phyloP scores from a whole-genome alignment of 1,140 invertebrate genomes.

The Drosophila sp. region DNA sequence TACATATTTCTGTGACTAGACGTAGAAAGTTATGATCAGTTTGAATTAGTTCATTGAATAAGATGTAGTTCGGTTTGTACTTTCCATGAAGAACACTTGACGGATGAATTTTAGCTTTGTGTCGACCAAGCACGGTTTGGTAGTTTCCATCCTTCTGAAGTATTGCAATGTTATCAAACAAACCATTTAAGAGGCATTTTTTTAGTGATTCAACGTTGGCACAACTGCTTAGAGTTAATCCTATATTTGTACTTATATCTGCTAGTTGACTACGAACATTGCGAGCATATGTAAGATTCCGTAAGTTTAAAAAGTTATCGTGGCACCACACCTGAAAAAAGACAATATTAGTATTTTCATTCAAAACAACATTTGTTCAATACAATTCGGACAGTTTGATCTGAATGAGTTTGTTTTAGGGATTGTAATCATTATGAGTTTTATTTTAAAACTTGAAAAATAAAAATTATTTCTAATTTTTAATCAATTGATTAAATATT shows the following conservation, averaged over 20 bases:
- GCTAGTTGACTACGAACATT: constrained; percentile 93
- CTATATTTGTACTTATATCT: constrained; percentile 89
- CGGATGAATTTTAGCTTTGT: constrained; percentile 74
- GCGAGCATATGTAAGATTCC: constrained; percentile 92
- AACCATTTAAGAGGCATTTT: constrained; percentile 91
- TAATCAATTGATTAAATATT: too few species aligned
- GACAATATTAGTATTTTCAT: too few species aligned
- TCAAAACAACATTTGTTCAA: too few species aligned
- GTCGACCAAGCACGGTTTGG: constrained; percentile 86
- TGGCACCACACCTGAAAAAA: constrained; percentile 92
- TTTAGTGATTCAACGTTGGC: constrained; percentile 89
- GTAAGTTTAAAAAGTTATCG: constrained; percentile 93
- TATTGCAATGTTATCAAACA: constrained; percentile 96
- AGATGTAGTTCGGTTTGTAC: constrained; percentile 89
- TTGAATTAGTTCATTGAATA: constrained; percentile 95
- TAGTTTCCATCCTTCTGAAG: constrained; percentile 90
- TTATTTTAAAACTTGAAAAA: too few species aligned
- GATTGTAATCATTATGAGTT: too few species aligned
- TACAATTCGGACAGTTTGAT: too few species aligned
- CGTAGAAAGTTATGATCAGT: constrained; percentile 93
- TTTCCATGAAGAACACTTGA: constrained; percentile 83
- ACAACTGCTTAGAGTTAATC: constrained; percentile 89
- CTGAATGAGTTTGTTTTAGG: too few species aligned
- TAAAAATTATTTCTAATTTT: too few species aligned
- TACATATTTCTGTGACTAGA: constrained; percentile 88